Evolutionary conservation across 2,113 vertebrate species (phyloP), one percentile per base, ranked within the genome.

Genomic region (Nerophis lumbriciformis): DNA sequence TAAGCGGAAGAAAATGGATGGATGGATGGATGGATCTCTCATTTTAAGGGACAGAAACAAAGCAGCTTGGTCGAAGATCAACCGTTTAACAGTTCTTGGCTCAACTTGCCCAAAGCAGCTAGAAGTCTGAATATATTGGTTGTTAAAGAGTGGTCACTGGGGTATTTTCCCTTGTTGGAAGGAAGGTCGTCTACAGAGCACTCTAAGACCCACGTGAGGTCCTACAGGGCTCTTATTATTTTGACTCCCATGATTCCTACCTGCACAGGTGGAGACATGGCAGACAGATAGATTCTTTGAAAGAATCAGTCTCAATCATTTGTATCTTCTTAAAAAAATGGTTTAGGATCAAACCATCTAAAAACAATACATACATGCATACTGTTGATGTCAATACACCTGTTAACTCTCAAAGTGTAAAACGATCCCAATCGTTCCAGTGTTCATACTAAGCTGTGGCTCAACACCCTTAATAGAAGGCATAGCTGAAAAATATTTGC

Each of bases 211-310:
- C 73, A 62, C 70, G 73, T 53, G 61, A 48, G 53, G 66, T 60
- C 79, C 72, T 58, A 47, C 79, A 39, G 75, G 73, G 74, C 67
- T 73, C 82, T 87, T 81, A 85, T 87, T 85, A 80, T 78, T 78
- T 78, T 55, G 68, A 65, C 57, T 69, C 69, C 62, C 62, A 50
- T 35, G 68, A 42, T 65, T 64, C 66, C 71, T 76, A 60, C 73
- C 67, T 72, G 65, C 2, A 72, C 78, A 79, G 75, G 78, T 73
- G 8, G 52, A 13, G 49, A 61, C 60, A 0, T 83, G 88, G 88
- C 69, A 52, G 87, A 87, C 84, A 86, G 83, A 75, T 83, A 78
- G 63, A 72, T 76, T 76, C 75, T 84, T 72, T 21, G 38, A 68
- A 65, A 12, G 12, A 45, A 4, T 1, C 42, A 12, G 42, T 11